These are phyloP conservation scores for Ochotona curzoniae DNA, from an alignment of 2,113 vertebrate species.

Conservation along the genomic window DNA sequence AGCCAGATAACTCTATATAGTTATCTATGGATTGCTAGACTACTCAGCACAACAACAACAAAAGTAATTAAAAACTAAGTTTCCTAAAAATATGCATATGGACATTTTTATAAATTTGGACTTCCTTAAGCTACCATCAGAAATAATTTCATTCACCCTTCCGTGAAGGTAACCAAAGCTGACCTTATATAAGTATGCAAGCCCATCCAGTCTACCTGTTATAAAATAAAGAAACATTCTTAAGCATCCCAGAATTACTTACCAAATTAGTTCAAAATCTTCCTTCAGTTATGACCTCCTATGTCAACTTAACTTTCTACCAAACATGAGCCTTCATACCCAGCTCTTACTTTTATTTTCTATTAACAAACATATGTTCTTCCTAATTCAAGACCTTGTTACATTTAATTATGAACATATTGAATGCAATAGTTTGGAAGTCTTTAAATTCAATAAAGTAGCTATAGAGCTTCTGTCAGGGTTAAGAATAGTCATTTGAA, in stretches of 20 bases:
- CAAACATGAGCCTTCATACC: too few relatives aligned
- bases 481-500: background rate
- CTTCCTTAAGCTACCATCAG: background rate
- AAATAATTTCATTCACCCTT: background rate
- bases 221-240: background rate
- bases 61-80: background rate
- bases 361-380: background rate
- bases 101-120: background rate
- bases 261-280: background rate
- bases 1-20: background rate
- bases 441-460: slow-evolving; percentile 6
- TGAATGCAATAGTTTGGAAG: background rate
- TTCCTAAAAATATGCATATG: background rate
- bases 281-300: too few relatives aligned
- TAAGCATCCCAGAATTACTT: background rate
- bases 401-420: background rate
- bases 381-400: background rate
- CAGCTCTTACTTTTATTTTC: too few relatives aligned
- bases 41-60: background rate
- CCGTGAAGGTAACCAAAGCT: background rate
- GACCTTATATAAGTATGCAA: background rate
- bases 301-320: too few relatives aligned
- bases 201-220: background rate
- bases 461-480: background rate
- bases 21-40: background rate